Base-by-base conservation (phyloP, 2,113 vertebrate species). In the Brachypteracias leptosomus region DNA sequence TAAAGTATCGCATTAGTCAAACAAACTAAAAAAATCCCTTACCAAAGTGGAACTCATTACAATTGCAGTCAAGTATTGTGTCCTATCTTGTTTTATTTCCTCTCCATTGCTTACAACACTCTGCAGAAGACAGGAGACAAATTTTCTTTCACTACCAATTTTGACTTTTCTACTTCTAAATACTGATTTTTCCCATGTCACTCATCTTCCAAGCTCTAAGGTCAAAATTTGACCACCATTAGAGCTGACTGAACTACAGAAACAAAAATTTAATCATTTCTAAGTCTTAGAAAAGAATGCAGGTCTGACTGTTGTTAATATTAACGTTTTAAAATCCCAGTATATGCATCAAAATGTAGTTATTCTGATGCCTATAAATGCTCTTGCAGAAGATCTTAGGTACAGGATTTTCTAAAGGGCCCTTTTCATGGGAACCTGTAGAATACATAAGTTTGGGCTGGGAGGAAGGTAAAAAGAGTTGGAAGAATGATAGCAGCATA, bases 11-110 rank as follows among this genome's bases (percentile, higher is more conserved):
- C 67, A 33, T 72, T 76, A 74, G 46, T 78, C 16, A 57, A 63
- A 55, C 55, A 84, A 44, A n/a, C 38, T 33, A 46, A 92, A 72
- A 93, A 92, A 52, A 82, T 66, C 18, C 9, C 26, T 94, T 70
- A 65, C 78, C 44, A 58, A 66, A 90, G 31, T 87, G 46, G 16
- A 94, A 83, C 20, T 89, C 47, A 85, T 89, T 96, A 89, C 93
- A 94, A 95, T 70, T 85, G 66, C 67, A 92, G 62, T 75, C 76
- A 82, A 90, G 8, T 74, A 77, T 52, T 19, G 29, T 16, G 8
- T 57, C 63, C n/a, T 74, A 21, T 86, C 77, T 90, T 72, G 33
- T 67, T 95, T 95, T 87, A 22, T 82, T 96, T 95, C 63, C 28
- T 85, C 74, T 89, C 49, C 4, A 8, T 62, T 95, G 44, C 46